Evolutionary conservation across 2,797 vertebrate genomes (phyloP), one percentile per base, ranked within the genome.

Genomic region (Coranthus polyacanthus): DNA sequence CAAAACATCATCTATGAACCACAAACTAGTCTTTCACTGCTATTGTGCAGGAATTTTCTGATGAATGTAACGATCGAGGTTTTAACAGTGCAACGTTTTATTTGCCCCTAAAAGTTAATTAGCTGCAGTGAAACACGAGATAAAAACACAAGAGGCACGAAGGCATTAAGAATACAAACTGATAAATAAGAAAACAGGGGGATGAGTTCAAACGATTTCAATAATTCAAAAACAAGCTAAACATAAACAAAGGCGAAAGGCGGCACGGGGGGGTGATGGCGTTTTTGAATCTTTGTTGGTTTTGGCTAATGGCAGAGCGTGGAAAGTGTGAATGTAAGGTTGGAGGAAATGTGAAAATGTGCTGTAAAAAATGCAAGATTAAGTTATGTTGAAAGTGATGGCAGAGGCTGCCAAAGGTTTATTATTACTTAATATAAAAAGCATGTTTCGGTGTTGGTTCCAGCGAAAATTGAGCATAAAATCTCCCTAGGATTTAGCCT

Each of bases 1-100:
- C n/a, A n/a, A n/a, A n/a, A n/a, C n/a, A n/a, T n/a, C 45, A 52
- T 62, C 52, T 58, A 57, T 46, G 36, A 50, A 20, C 5, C 45
- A 17, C 47, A 59, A 29, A 49, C 44, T 43, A 51, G 34, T 32
- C 44, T 52, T 46, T 54, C 42, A 36, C 50, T 46, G 42, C 18
- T 24, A 3, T 22, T 15, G 16, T 26, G 13, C n/a, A 24, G 18
- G 12, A 32, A 17, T 64, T 24, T 16, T 41, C 29, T 26, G 20
- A 64, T 39, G 3, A 54, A 22, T 22, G 26, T 0, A 7, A 70
- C 7, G 20, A 50, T 18, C 34, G 37, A 17, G 42, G 11, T 53
- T 59, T 17, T 45, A 12, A 6, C 11, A 21, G 9, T 29, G 11
- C 17, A 20, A 42, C 5, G 3, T 6, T 42, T 16, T 18, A 20